Evolutionary conservation across 2,797 vertebrate genomes (phyloP).

Genomic region (Alauda arvensis): DNA sequence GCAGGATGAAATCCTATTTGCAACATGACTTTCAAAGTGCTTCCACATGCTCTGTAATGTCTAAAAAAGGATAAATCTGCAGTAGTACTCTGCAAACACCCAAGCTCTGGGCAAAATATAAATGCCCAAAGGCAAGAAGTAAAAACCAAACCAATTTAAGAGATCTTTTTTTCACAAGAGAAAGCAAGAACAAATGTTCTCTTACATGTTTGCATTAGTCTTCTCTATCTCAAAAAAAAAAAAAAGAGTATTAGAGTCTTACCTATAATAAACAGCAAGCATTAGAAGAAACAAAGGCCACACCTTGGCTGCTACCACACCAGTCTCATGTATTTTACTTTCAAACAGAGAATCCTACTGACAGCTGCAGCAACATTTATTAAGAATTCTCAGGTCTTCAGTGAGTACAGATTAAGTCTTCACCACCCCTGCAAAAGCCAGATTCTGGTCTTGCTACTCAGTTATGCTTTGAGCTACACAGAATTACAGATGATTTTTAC

Average conservation of each 20-base stretch:
- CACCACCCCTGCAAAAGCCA: not conserved
- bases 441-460: not conserved
- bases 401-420: not conserved
- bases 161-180: not conserved
- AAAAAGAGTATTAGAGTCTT: not conserved
- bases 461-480: not conserved
- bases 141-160: not conserved
- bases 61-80: not conserved
- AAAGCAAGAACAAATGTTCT: not conserved
- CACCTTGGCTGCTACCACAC: not conserved
- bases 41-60: not conserved
- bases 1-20: conserved; percentile 1
- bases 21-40: not conserved
- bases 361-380: not conserved
- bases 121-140: not conserved
- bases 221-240: not conserved
- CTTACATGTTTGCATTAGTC: not conserved
- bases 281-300: not conserved
- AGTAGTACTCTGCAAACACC: not conserved
- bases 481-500: not conserved
- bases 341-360: not conserved
- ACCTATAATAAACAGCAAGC: not conserved
- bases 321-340: not conserved
- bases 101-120: not conserved
- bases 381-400: not conserved